These are phyloP conservation scores for Mastomys natalensis DNA, from an alignment of 2,113 vertebrate genomes.

Conservation along the genomic window DNA sequence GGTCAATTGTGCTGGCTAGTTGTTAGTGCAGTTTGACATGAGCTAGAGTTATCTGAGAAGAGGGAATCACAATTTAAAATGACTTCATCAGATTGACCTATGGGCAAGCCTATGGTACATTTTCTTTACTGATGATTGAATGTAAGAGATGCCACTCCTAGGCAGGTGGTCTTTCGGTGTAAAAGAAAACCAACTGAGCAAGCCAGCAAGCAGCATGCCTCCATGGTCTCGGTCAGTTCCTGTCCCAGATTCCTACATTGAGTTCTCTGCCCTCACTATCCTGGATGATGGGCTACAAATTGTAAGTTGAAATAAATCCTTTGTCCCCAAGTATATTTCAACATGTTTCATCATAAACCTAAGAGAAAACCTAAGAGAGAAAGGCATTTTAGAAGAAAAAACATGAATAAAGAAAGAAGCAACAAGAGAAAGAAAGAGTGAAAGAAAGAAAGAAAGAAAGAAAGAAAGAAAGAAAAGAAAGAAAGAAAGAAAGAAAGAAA, in stretches of 20 bases:
- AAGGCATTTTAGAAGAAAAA: neutral
- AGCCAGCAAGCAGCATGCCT: neutral
- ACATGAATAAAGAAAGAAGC: neutral
- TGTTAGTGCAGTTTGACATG: too few relatives aligned
- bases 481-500: too few relatives aligned
- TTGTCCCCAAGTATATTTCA: neutral
- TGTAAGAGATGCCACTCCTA: neutral
- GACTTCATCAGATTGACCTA: neutral
- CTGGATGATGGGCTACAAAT: neutral
- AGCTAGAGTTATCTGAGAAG: neutral
- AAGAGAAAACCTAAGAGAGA: neutral
- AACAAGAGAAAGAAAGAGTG: too few relatives aligned
- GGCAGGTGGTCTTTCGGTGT: neutral
- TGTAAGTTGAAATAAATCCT: neutral
- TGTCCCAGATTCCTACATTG: neutral
- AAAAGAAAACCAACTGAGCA: neutral
- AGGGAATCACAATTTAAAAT: neutral
- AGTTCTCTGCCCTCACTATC: neutral
- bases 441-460: too few relatives aligned
- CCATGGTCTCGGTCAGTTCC: neutral
- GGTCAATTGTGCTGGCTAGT: neutral
- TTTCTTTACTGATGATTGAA: neutral
- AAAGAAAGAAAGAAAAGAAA: too few relatives aligned
- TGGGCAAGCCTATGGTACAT: neutral
- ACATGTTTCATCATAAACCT: neutral